Percentiles rank a stretch among this genome's conserved stretches.
phyloP scores from a whole-genome alignment of 2,888 invertebrate genomes.

The Acholoe squamosa region DNA sequence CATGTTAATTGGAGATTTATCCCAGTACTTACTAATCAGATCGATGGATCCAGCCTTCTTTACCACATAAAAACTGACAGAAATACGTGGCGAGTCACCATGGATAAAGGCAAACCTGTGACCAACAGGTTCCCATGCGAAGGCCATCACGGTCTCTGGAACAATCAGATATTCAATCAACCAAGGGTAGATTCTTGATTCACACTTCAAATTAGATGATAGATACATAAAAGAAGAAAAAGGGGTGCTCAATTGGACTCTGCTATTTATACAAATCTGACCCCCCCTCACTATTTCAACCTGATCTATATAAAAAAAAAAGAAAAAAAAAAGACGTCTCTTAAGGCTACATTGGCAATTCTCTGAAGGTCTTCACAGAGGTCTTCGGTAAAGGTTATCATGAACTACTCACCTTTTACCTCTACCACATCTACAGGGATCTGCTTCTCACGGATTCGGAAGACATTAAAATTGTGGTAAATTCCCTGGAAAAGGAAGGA shows the following conservation, averaged over 20 bases:
- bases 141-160: constrained; percentile 87
- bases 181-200: too few species aligned
- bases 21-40: constrained; percentile 89
- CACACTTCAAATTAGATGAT: too few species aligned
- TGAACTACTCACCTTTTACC: constrained; percentile 91
- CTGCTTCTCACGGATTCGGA: constrained; percentile 98
- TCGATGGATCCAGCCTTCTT: constrained; percentile 95
- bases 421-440: constrained; percentile 99
- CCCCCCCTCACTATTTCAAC: too few species aligned
- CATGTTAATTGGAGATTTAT: too few species aligned
- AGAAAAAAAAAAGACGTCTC: too few species aligned
- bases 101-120: constrained; percentile 98
- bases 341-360: too few species aligned
- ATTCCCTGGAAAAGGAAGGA: constrained; percentile 87
- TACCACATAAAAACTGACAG: constrained; percentile 95
- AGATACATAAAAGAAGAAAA: too few species aligned
- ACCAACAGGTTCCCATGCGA: constrained; percentile 99
- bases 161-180: background rate
- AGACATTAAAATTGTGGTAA: constrained; percentile 99
- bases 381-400: too few species aligned
- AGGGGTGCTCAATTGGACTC: too few species aligned
- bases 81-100: constrained; percentile 91
- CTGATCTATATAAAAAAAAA: too few species aligned
- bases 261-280: too few species aligned
- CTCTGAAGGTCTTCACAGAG: too few species aligned